Percentiles rank a stretch among this genome's conserved stretches.
Evolutionary conservation across 2,797 vertebrate genomes (phyloP).

Genomic region (Myotis pilosus): DNA sequence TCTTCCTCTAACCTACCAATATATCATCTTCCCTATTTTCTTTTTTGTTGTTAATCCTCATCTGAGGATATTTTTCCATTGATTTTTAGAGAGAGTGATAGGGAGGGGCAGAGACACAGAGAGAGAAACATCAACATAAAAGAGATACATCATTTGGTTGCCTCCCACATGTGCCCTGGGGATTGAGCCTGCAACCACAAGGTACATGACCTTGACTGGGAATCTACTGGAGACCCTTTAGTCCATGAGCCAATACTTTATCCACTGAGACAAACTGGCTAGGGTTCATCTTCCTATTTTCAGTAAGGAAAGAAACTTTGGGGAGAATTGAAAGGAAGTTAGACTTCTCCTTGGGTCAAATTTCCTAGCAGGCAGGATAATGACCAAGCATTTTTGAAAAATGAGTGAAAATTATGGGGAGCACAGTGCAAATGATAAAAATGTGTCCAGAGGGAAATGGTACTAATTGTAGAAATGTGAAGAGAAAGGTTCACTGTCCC

Average conservation of each 20-base stretch:
- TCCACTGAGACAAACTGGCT: no score
- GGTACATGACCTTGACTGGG: no score
- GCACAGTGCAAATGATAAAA: conserved; percentile 17
- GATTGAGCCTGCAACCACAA: no score
- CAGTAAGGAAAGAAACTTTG: not conserved
- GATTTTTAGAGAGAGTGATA: no score
- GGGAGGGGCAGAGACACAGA: no score
- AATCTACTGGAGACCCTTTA: no score
- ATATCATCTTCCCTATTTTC: not conserved
- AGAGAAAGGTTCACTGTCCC: not conserved
- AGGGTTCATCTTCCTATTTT: not conserved
- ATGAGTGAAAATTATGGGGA: conserved; percentile 32
- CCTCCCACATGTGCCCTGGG: no score
- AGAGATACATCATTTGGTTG: no score
- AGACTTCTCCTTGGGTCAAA: conserved; percentile 17
- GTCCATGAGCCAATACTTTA: no score
- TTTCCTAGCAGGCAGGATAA: conserved; percentile 26
- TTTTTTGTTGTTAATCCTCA: no score
- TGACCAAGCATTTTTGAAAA: conserved; percentile 35
- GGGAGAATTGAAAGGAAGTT: not conserved
- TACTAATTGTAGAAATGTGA: not conserved
- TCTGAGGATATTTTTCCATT: no score
- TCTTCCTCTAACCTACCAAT: not conserved
- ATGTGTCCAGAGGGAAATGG: not conserved
- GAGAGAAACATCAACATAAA: no score